phyloP scores from a whole-genome alignment of 2,797 vertebrate species.

The Notamacropus eugenii region DNA sequence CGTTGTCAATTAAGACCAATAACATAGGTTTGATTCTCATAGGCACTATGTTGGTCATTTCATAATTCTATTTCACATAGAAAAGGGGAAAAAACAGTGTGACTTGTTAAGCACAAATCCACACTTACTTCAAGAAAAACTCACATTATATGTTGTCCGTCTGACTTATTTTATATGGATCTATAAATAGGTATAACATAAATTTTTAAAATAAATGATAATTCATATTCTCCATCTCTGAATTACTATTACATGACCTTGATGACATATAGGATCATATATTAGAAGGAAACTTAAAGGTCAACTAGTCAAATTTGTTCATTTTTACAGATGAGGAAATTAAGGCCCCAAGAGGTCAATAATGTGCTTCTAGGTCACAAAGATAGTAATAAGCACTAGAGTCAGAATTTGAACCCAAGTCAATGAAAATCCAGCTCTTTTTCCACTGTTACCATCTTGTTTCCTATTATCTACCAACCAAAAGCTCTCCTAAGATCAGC shows the following conservation, averaged over 20 bases:
- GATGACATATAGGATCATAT: not conserved
- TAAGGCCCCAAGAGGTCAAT: not conserved
- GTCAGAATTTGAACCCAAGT: not conserved
- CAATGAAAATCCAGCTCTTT: not conserved
- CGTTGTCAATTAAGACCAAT: not conserved
- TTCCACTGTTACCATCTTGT: not conserved
- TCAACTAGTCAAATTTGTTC: not conserved
- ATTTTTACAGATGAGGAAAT: not conserved
- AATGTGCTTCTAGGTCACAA: not conserved
- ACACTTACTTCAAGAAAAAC: not conserved
- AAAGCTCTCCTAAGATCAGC: not conserved
- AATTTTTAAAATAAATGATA: not conserved
- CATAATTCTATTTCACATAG: not conserved
- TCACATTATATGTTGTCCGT: not conserved
- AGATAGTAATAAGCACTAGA: not conserved
- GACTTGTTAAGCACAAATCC: not conserved
- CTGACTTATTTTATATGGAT: not conserved
- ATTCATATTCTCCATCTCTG: not conserved
- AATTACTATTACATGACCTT: not conserved
- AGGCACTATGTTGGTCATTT: not conserved
- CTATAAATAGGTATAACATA: not conserved
- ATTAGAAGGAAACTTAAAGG: not conserved
- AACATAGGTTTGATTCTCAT: not conserved
- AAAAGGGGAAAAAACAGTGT: not conserved
- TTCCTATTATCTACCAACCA: not conserved